Evolutionary conservation across 2,113 vertebrate species (phyloP).

Genomic region (Silurus glanis): DNA sequence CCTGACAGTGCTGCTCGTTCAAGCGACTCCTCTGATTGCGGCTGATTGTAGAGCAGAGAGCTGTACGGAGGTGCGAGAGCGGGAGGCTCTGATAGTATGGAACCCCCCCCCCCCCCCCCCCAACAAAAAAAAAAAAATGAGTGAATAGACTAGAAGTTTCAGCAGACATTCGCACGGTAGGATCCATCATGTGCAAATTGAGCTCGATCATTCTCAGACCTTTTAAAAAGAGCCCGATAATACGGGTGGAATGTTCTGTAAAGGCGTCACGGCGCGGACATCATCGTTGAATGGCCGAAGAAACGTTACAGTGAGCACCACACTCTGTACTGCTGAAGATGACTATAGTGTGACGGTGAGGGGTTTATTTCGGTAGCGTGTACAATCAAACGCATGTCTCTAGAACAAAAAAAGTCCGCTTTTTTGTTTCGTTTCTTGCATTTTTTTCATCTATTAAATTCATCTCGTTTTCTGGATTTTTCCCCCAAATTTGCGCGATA

Average conservation of each 20-base stretch:
- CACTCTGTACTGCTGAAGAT: background rate
- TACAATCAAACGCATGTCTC: too few relatives aligned
- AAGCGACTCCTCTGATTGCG: conserved; percentile 24
- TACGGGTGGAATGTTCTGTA: background rate
- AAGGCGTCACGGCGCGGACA: background rate
- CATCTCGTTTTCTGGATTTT: too few relatives aligned
- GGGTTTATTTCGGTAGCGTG: too few relatives aligned
- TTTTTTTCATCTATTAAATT: too few relatives aligned
- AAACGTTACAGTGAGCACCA: background rate
- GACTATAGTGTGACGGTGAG: background rate
- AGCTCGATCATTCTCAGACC: background rate
- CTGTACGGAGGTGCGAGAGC: background rate
- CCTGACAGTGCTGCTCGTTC: background rate
- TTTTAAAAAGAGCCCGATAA: background rate
- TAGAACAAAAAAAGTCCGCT: too few relatives aligned
- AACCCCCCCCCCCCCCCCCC: background rate
- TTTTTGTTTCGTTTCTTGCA: too few relatives aligned
- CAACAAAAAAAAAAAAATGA: background rate
- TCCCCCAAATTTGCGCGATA: too few relatives aligned
- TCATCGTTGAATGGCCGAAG: background rate
- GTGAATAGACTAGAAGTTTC: background rate
- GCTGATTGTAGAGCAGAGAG: conserved; percentile 15
- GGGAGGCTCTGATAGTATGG: background rate
- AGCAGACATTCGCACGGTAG: conserved; percentile 4
- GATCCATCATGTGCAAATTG: conserved; percentile 13